Percentiles rank a stretch among this genome's conserved stretches.
Evolutionary conservation across 2,797 vertebrate genomes (phyloP).

Genomic region (Rhincodon typus): DNA sequence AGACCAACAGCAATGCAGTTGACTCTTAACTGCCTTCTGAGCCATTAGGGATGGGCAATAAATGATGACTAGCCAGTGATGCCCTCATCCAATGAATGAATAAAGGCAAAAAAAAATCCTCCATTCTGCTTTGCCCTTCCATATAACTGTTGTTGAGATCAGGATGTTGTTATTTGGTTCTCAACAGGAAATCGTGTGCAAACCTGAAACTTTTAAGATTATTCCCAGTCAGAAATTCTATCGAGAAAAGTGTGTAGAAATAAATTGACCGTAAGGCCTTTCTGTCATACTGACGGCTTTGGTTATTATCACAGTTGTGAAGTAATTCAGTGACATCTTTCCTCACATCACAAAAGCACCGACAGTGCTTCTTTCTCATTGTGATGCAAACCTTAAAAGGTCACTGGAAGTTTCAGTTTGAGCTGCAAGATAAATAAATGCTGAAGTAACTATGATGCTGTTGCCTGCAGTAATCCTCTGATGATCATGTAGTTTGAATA

Average conservation of each 20-base stretch:
- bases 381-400: slow-evolving; percentile 2
- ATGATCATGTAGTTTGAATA: not conserved
- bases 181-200: not conserved
- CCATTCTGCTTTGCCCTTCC: not conserved
- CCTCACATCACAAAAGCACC: not conserved
- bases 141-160: not conserved
- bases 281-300: too few relatives aligned
- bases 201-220: not conserved
- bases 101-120: too few relatives aligned
- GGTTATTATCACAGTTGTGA: not conserved
- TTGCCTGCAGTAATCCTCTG: slow-evolving; percentile 8
- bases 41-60: too few relatives aligned
- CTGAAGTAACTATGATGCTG: not conserved
- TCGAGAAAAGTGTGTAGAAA: not conserved
- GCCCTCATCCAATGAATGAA: too few relatives aligned
- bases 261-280: not conserved
- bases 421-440: slow-evolving; percentile 6
- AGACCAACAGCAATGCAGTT: too few relatives aligned
- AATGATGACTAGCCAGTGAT: too few relatives aligned
- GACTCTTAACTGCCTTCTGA: too few relatives aligned
- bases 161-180: not conserved
- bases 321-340: slow-evolving; percentile 20
- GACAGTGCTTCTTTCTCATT: not conserved
- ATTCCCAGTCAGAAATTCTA: not conserved
- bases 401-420: slow-evolving; percentile 5